These are phyloP conservation scores for Aquatica leii DNA, from an alignment of 2,888 invertebrate genomes.

Conservation along the genomic window DNA sequence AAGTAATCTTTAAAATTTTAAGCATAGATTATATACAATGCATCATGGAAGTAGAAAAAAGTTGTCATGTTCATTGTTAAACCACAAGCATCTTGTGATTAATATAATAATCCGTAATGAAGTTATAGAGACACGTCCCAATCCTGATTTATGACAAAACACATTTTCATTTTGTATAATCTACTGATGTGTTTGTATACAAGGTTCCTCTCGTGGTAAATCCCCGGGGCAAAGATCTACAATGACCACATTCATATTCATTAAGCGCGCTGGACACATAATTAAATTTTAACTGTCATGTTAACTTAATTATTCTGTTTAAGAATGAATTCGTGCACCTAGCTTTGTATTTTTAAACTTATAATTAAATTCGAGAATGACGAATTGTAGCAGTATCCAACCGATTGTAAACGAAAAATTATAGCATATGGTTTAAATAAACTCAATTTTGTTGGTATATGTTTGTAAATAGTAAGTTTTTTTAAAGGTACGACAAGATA, in stretches of 20 bases:
- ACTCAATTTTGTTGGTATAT: too few species aligned
- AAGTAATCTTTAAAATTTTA: conserved; percentile 7
- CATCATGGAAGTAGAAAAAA: conserved; percentile 39
- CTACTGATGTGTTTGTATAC: conserved; percentile 51
- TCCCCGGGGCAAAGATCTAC: conserved; percentile 49
- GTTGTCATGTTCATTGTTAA: conserved; percentile 52
- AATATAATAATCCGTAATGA: conserved; percentile 62
- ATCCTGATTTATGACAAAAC: conserved; percentile 60
- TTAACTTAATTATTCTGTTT: conserved; percentile 56
- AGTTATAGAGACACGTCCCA: conserved; percentile 60
- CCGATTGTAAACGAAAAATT: too few species aligned
- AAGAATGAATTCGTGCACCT: conserved; percentile 40
- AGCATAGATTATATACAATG: conserved; percentile 26
- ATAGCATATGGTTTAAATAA: neutral
- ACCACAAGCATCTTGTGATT: conserved; percentile 58
- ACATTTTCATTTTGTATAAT: conserved; percentile 56
- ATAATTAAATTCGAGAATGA: conserved; percentile 9
- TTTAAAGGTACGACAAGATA: too few species aligned
- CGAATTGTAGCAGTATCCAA: neutral
- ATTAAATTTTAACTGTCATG: conserved; percentile 61
- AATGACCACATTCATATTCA: conserved; percentile 58
- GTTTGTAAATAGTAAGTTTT: too few species aligned
- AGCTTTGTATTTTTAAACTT: conserved; percentile 6
- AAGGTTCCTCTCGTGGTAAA: conserved; percentile 49
- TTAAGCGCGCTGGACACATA: conserved; percentile 54